A percentile compares a stretch with the other conserved stretches of the same genome.
phyloP scores from a whole-genome alignment of 2,797 vertebrate genomes.

The Pelodytes ibericus region DNA sequence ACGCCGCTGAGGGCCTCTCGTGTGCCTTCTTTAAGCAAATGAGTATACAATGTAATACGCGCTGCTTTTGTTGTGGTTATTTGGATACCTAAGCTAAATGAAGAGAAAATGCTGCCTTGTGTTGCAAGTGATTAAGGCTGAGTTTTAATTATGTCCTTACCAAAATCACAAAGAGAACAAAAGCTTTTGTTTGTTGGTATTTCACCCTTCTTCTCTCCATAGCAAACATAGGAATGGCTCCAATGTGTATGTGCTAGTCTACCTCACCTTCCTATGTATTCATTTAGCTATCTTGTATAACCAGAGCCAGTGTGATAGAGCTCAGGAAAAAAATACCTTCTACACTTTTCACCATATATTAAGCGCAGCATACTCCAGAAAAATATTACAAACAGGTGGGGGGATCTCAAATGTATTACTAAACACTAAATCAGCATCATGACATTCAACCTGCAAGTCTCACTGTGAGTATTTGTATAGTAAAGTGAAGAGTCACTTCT shows the following conservation, averaged over 20 bases:
- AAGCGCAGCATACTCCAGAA: too few relatives aligned
- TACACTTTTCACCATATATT: background rate
- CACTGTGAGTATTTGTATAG: too few relatives aligned
- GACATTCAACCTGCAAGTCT: too few relatives aligned
- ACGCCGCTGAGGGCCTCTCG: background rate
- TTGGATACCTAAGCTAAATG: background rate
- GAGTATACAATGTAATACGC: background rate
- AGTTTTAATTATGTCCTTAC: slow-evolving; percentile 35
- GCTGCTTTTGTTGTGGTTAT: slow-evolving; percentile 11
- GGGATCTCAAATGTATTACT: too few relatives aligned
- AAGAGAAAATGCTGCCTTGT: background rate
- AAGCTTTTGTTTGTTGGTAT: slow-evolving; percentile 21
- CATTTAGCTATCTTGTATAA: background rate
- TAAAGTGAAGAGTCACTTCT: too few relatives aligned
- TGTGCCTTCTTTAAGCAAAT: background rate
- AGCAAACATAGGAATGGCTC: slow-evolving; percentile 4
- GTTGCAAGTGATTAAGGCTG: slow-evolving; percentile 7
- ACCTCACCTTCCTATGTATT: background rate
- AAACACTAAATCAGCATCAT: too few relatives aligned
- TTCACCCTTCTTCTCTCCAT: background rate
- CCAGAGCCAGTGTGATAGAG: background rate
- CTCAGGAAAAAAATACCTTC: background rate
- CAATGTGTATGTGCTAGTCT: background rate
- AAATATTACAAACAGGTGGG: too few relatives aligned
- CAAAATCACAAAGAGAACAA: slow-evolving; percentile 10